Conservation (phyloP, 2,888 invertebrate genomes). For the Lysandra coridon region DNA sequence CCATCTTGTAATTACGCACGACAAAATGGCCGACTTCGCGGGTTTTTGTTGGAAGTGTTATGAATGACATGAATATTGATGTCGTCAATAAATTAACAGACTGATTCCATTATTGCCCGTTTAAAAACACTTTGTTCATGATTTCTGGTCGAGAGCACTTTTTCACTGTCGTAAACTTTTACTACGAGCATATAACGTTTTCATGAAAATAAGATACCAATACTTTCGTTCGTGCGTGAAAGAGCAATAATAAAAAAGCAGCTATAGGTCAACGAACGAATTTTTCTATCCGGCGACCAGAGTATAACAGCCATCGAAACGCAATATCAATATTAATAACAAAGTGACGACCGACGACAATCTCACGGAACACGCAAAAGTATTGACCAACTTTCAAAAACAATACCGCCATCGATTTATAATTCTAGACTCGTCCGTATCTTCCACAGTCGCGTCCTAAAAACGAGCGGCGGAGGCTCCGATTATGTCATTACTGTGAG, state of each 20-base stretch:
- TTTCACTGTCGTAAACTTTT: background rate
- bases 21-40: constrained; percentile 52
- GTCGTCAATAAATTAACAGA: background rate
- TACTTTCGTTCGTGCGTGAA: background rate
- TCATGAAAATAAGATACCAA: background rate
- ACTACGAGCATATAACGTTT: no score
- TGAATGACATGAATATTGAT: background rate
- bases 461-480: constrained; percentile 46
- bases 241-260: background rate
- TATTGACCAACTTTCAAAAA: constrained; percentile 40
- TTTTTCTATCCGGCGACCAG: background rate
- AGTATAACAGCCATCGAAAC: background rate
- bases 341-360: background rate
- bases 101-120: background rate
- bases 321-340: background rate
- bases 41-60: constrained; percentile 50
- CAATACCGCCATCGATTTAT: constrained; percentile 14
- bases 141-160: background rate
- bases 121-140: background rate
- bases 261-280: background rate
- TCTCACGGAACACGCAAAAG: background rate
- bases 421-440: constrained; percentile 22
- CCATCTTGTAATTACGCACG: constrained; percentile 71
- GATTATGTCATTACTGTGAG: constrained; percentile 74
- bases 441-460: constrained; percentile 10